These are phyloP conservation scores for Sternarchorhynchus goeldii DNA, from an alignment of 2,797 vertebrate genomes.

Conservation along the genomic window DNA sequence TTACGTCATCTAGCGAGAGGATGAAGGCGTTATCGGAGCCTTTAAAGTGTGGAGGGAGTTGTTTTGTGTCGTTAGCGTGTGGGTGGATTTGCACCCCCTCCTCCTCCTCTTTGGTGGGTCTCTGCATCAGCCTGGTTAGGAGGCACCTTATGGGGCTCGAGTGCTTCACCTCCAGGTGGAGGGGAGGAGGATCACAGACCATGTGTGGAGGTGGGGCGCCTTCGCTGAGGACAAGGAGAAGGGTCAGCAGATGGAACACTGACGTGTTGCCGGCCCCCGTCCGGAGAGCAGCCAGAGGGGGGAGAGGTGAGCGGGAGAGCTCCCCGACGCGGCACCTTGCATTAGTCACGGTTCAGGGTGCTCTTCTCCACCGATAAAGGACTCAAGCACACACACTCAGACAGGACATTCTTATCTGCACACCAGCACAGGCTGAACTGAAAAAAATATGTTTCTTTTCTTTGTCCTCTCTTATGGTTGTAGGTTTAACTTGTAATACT, in stretches of 20 bases:
- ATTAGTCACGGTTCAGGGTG: conserved; percentile 57
- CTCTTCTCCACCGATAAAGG: conserved; percentile 38
- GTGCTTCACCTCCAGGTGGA: conserved; percentile 53
- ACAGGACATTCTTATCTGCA: conserved; percentile 2
- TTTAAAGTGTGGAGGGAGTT: not conserved
- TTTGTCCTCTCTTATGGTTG: not conserved
- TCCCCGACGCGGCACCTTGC: conserved; percentile 8
- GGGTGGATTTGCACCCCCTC: not conserved
- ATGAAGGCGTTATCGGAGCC: no score
- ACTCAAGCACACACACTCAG: conserved; percentile 26
- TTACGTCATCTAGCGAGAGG: not conserved
- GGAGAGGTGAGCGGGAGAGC: conserved; percentile 30
- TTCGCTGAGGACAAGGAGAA: conserved; percentile 48
- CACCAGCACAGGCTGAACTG: conserved; percentile 14
- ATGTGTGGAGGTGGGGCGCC: conserved; percentile 46
- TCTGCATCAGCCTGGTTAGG: conserved; percentile 35
- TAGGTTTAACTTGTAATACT: conserved; percentile 6
- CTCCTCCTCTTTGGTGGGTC: conserved; percentile 8
- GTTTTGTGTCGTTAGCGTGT: not conserved
- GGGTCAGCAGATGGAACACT: conserved; percentile 59
- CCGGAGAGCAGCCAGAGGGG: conserved; percentile 39
- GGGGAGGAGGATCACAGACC: conserved; percentile 43
- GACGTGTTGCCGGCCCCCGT: conserved; percentile 48
- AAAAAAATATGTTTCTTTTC: conserved; percentile 18
- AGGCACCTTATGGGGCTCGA: conserved; percentile 37